Evolutionary conservation across 2,888 invertebrate genomes (phyloP), one percentile per base, ranked within the genome.

Genomic region (Pycnomerus fuliginosus): DNA sequence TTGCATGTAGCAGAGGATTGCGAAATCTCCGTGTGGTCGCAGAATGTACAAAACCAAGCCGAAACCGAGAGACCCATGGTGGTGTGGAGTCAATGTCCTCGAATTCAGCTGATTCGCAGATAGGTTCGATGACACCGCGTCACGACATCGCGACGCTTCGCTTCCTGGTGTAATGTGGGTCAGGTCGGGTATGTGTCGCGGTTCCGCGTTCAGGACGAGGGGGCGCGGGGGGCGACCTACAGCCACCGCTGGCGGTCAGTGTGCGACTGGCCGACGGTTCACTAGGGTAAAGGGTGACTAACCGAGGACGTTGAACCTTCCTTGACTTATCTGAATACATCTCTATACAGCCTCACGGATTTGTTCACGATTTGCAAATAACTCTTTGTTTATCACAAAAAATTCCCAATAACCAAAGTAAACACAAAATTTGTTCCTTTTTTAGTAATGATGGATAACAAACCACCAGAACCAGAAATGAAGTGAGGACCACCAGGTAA

Each of bases 281-380:
- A 72, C 71, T 72, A 62, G 72, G 71, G 68, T 71, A 71, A 68
- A 71, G 71, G 71, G 72, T 72, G 69, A 72, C 62, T 70, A 70
- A 70, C 70, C 71, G 67, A 53, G 70, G 68, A 59, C 68, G 57
- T 58, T 65, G 69, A 67, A 56, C 67, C 65, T 50, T 17, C 15
- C 22, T 48, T 41, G n/a, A n/a, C n/a, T n/a, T n/a, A n/a, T n/a
- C n/a, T n/a, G n/a, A n/a, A n/a, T n/a, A n/a, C n/a, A n/a, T n/a
- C n/a, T n/a, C n/a, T n/a, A n/a, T n/a, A n/a, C n/a, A n/a, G n/a
- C n/a, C n/a, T n/a, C n/a, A n/a, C n/a, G n/a, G n/a, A n/a, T n/a
- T n/a, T n/a, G n/a, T n/a, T n/a, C n/a, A n/a, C n/a, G n/a, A n/a
- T n/a, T n/a, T n/a, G n/a, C n/a, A n/a, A n/a, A n/a, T n/a, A n/a